Conservation (phyloP, 2,888 invertebrate species). For the Pollenia griseotomentosa region DNA sequence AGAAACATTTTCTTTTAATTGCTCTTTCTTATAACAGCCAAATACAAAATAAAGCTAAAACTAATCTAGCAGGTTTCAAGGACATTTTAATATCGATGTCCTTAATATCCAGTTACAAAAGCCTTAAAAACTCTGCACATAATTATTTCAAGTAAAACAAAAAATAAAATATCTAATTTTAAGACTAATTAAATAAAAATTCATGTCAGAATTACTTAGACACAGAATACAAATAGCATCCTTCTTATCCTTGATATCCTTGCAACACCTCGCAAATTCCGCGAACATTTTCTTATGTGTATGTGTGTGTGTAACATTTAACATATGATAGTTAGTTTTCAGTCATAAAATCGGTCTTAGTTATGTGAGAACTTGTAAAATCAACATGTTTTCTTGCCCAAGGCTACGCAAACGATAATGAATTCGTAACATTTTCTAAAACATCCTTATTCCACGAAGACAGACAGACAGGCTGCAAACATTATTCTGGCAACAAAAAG, state of each 20-base stretch:
- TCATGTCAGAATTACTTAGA: not conserved
- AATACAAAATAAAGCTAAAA: not conserved
- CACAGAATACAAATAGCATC: not conserved
- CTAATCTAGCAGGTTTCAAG: not conserved
- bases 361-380: slow-evolving; percentile 31
- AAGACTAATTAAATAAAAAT: not conserved
- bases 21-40: not conserved
- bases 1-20: not conserved
- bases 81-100: not conserved
- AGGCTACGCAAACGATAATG: slow-evolving; percentile 32
- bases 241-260: not conserved
- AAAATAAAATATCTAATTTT: not conserved
- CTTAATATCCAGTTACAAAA: not conserved
- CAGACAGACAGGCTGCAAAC: not conserved
- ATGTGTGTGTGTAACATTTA: not conserved
- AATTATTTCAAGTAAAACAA: not conserved
- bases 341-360: slow-evolving; percentile 44
- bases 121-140: no score
- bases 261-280: slow-evolving; percentile 14
- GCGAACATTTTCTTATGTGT: slow-evolving; percentile 11
- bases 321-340: slow-evolving; percentile 29
- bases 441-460: slow-evolving; percentile 18
- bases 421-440: slow-evolving; percentile 39
- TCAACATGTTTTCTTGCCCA: slow-evolving; percentile 5
- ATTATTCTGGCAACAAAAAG: not conserved